phyloP scores from a whole-genome alignment of 2,797 vertebrate species.

The Neosalanx taihuensis region DNA sequence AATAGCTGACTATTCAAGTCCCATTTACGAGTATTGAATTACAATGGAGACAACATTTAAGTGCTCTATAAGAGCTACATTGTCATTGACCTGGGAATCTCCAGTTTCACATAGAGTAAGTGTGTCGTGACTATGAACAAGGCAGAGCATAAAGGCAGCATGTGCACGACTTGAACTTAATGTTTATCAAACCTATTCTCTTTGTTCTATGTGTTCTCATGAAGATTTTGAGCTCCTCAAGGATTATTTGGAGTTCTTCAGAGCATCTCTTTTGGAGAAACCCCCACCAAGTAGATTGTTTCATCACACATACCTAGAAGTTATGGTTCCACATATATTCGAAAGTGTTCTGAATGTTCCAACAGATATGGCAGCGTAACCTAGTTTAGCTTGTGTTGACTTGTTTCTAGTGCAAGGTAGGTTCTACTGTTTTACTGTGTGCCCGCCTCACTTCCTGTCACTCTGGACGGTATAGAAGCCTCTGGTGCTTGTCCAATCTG shows the following conservation, averaged over 20 bases:
- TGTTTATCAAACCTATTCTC: neutral
- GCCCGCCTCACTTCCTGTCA: neutral
- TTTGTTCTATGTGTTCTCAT: neutral
- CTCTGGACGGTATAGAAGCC: neutral
- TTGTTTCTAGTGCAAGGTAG: neutral
- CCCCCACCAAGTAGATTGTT: neutral
- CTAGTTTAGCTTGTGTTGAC: neutral
- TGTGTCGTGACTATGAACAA: neutral
- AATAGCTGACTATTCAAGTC: constrained; percentile 19
- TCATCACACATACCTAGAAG: neutral
- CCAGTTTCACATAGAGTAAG: neutral
- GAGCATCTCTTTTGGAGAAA: too few species aligned
- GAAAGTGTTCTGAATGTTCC: too few species aligned
- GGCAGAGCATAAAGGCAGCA: neutral
- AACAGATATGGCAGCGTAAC: neutral
- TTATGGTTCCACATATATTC: neutral
- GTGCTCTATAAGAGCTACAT: constrained; percentile 5
- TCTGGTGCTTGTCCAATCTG: neutral
- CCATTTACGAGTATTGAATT: constrained; percentile 14
- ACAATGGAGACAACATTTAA: constrained; percentile 28
- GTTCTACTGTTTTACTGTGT: neutral
- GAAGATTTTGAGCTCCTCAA: neutral
- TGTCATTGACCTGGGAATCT: neutral
- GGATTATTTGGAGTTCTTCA: too few species aligned
- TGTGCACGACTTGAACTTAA: too few species aligned